Percentiles rank a stretch among this genome's conserved stretches.
These are phyloP conservation scores for Micronycteris hirsuta DNA, from an alignment of 2,113 vertebrate species.

Conservation along the genomic window DNA sequence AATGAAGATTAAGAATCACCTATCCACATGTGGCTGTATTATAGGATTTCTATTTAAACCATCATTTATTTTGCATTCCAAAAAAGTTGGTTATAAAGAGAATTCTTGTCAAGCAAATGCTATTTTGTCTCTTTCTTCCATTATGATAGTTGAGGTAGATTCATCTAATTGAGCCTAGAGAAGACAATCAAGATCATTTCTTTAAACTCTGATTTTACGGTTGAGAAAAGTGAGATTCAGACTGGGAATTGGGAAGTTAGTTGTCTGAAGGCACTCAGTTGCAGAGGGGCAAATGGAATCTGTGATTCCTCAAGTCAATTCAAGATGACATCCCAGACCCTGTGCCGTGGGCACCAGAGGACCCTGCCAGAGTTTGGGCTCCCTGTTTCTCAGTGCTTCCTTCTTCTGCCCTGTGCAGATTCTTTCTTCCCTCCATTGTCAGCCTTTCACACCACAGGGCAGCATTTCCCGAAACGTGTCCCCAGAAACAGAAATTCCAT, in stretches of 20 bases:
- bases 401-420: not conserved
- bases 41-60: not conserved
- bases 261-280: not conserved
- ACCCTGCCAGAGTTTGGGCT: not conserved
- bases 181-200: conserved; percentile 2
- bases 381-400: not conserved
- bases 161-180: conserved; percentile 9
- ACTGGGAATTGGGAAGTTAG: not conserved
- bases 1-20: not conserved
- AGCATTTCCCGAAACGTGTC: not conserved
- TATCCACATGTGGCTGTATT: not conserved
- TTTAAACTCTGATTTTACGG: conserved; percentile 6
- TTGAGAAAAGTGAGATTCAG: conserved; percentile 8
- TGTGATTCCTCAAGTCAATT: not conserved
- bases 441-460: not conserved
- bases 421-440: not conserved
- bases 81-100: not conserved
- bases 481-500: not conserved
- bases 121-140: conserved; percentile 27
- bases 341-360: not conserved
- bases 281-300: not conserved
- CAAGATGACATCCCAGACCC: not conserved
- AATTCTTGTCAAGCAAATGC: conserved; percentile 28
- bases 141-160: not conserved
- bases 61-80: conserved; percentile 27